phyloP scores from a whole-genome alignment of 2,888 invertebrate genomes.

The Rotaria socialis region DNA sequence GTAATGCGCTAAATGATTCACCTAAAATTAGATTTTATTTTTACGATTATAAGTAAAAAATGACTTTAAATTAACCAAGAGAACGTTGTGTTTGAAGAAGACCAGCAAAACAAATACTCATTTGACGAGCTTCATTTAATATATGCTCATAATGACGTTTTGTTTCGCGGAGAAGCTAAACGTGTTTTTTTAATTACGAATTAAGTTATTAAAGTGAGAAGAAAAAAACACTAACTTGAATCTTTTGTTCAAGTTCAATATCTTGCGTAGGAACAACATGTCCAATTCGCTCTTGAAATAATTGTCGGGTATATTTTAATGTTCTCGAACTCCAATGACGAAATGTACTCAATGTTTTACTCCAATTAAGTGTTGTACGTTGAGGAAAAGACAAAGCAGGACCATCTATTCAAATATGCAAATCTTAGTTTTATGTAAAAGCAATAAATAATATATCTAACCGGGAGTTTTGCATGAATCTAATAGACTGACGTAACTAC shows the following conservation, averaged over 20 bases:
- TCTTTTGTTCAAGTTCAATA: not conserved
- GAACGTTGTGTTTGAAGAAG: not conserved
- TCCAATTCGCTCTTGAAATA: not conserved
- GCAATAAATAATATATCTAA: not conserved
- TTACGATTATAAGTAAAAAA: not conserved
- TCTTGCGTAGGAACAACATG: not conserved
- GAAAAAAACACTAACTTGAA: not conserved
- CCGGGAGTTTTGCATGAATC: not conserved
- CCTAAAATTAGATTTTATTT: not conserved
- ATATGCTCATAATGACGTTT: slow-evolving; percentile 21
- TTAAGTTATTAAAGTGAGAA: too few species aligned
- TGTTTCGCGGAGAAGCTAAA: not conserved
- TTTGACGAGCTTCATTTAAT: not conserved
- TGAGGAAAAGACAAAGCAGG: not conserved
- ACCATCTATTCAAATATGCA: not conserved
- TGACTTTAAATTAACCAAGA: not conserved
- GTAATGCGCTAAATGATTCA: not conserved
- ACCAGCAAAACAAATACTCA: not conserved
- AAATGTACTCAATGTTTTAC: not conserved
- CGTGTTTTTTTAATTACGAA: too few species aligned
- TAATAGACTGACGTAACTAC: not conserved
- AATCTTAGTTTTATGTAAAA: not conserved
- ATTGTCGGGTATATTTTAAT: slow-evolving; percentile 19
- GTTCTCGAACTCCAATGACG: not conserved
- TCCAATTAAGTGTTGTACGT: not conserved